Percentiles rank a stretch among this genome's conserved stretches.
phyloP scores from a whole-genome alignment of 2,888 invertebrate species.

The Mesorhabditis spiculigera region DNA sequence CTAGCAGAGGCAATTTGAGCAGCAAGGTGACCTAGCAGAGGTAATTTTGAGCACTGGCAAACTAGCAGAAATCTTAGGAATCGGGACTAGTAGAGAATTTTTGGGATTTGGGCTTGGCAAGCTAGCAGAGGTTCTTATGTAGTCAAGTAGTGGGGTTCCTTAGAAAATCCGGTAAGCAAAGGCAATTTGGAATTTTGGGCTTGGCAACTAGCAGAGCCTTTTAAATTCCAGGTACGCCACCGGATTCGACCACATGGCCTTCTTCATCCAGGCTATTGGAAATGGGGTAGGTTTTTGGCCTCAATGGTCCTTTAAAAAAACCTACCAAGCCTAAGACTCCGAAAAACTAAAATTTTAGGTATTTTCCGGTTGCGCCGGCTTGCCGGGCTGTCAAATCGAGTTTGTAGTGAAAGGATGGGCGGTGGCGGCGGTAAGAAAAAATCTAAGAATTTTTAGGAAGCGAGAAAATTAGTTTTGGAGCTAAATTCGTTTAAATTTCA shows the following conservation, averaged over 20 bases:
- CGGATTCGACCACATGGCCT: conserved; percentile 55
- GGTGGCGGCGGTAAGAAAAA: conserved; percentile 42
- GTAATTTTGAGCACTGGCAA: too few relatives aligned
- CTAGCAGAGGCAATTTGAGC: too few relatives aligned
- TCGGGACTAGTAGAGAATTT: too few relatives aligned
- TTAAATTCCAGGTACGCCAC: conserved; percentile 33
- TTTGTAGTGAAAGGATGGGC: conserved; percentile 58
- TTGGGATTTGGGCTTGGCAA: too few relatives aligned
- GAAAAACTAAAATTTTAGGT: conserved; percentile 19
- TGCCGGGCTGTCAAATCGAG: conserved; percentile 56
- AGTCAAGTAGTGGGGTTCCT: too few relatives aligned
- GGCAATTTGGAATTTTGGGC: not conserved
- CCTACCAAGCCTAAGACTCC: not conserved
- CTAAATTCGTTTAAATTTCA: conserved; percentile 6
- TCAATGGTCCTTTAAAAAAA: not conserved
- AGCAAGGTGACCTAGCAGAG: too few relatives aligned
- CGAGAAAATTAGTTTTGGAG: not conserved
- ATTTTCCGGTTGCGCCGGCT: conserved; percentile 51
- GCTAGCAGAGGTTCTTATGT: too few relatives aligned
- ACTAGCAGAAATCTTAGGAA: too few relatives aligned
- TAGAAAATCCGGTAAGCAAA: too few relatives aligned
- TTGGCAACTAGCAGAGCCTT: not conserved
- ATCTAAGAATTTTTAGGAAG: conserved; percentile 6
- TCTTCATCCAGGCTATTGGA: conserved; percentile 45
- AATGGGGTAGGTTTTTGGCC: not conserved